These are phyloP conservation scores for Suncus etruscus DNA, from an alignment of 2,113 vertebrate genomes.

Conservation along the genomic window DNA sequence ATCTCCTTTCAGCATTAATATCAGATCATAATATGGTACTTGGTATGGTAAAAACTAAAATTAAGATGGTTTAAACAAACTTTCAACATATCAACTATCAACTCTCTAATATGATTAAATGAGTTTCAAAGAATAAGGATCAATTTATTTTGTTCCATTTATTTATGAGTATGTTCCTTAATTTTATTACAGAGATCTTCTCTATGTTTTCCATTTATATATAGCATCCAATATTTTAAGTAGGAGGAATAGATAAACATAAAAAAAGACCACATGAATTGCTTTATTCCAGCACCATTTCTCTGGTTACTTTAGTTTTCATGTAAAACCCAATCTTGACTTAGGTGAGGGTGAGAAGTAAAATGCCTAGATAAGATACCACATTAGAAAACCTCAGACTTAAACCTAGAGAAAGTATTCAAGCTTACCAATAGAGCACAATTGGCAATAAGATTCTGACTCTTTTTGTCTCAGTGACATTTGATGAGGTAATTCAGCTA, in stretches of 20 bases:
- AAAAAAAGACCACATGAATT: background rate
- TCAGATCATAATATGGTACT: constrained; percentile 28
- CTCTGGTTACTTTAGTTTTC: background rate
- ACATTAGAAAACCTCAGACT: background rate
- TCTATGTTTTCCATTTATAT: background rate
- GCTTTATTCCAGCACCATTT: background rate
- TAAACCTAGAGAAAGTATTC: background rate
- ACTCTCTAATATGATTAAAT: background rate
- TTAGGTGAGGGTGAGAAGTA: background rate
- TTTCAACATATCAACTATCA: background rate
- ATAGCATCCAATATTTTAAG: background rate
- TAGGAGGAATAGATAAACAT: background rate
- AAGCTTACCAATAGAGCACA: background rate
- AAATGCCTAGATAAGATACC: background rate
- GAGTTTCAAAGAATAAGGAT: constrained; percentile 33
- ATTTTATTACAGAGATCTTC: background rate
- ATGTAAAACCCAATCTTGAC: background rate
- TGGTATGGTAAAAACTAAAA: constrained; percentile 16
- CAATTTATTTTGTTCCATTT: constrained; percentile 16
- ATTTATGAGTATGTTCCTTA: constrained; percentile 8
- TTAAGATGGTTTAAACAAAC: constrained; percentile 44
- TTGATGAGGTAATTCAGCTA: background rate
- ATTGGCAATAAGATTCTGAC: background rate
- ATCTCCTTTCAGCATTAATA: constrained; percentile 23
- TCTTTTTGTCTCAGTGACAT: constrained; percentile 8